Evolutionary conservation across 1,140 invertebrate species (phyloP).

Genomic region (Drosophila tsacasi): DNA sequence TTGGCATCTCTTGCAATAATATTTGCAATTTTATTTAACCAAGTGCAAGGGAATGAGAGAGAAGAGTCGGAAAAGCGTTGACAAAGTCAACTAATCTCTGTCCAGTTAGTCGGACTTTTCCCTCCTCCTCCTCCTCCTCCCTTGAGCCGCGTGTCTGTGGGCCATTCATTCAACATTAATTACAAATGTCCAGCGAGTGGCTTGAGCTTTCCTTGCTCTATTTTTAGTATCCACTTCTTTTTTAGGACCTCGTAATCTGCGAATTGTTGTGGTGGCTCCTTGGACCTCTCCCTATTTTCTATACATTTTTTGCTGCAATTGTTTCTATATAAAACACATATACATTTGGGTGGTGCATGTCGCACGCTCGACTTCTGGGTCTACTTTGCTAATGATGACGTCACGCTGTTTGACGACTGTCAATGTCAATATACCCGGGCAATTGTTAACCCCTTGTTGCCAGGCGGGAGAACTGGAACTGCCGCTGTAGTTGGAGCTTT

Average conservation of each 20-base stretch:
- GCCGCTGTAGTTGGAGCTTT: slow-evolving; percentile 12
- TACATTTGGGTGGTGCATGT: slow-evolving; percentile 16
- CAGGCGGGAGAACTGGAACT: background rate
- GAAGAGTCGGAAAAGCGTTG: slow-evolving; percentile 27
- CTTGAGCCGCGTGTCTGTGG: slow-evolving; percentile 25
- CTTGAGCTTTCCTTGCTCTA: slow-evolving; percentile 28
- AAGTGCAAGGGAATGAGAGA: slow-evolving; percentile 4
- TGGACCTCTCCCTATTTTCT: slow-evolving; percentile 8
- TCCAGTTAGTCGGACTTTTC: slow-evolving; percentile 22
- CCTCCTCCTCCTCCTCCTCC: too few relatives aligned
- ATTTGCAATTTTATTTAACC: slow-evolving; percentile 42
- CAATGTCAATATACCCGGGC: slow-evolving; percentile 44
- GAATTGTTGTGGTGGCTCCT: slow-evolving; percentile 18
- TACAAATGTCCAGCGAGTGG: slow-evolving; percentile 40
- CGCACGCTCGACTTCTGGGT: slow-evolving; percentile 8
- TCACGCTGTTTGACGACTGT: slow-evolving; percentile 34
- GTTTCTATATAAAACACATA: slow-evolving; percentile 6
- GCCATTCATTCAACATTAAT: slow-evolving; percentile 51
- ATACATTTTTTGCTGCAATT: slow-evolving; percentile 23
- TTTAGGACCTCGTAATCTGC: slow-evolving; percentile 38
- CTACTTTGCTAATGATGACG: slow-evolving; percentile 14
- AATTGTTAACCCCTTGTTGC: slow-evolving; percentile 54
- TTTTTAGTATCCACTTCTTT: slow-evolving; percentile 36
- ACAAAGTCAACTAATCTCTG: slow-evolving; percentile 46
- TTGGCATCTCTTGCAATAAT: slow-evolving; percentile 31